Evolutionary conservation across 23 tunicate genomes (phyloP).

Genomic region (Clavelina lepadiformis): DNA sequence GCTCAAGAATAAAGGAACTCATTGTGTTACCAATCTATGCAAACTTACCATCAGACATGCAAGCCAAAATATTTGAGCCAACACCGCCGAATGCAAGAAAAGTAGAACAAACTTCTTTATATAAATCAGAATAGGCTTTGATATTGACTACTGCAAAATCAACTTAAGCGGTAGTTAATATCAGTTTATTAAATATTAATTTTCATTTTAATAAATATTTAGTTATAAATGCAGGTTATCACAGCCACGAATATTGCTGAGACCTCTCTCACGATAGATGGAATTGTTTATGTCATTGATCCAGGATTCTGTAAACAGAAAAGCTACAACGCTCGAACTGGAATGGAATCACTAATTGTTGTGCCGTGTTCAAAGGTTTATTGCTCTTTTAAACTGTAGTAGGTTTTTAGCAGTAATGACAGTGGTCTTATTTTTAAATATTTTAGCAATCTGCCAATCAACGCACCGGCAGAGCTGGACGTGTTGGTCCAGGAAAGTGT

Average conservation of each 20-base stretch:
- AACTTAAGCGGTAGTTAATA: no score
- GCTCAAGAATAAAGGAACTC: conserved; percentile 79
- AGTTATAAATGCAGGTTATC: conserved; percentile 50
- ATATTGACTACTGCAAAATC: no score
- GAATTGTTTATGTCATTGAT: conserved; percentile 93
- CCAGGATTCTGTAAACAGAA: conserved; percentile 98
- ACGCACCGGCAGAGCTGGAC: conserved; percentile 94
- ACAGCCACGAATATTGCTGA: conserved; percentile 97
- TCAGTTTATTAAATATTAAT: no score
- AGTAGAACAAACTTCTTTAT: no score
- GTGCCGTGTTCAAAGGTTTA: conserved; percentile 84
- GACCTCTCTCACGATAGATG: conserved; percentile 95
- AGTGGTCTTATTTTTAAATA: neutral
- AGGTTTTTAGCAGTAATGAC: neutral
- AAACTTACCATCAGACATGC: conserved; percentile 95
- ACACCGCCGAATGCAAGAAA: conserved; percentile 94
- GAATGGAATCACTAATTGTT: conserved; percentile 96
- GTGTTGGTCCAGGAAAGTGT: conserved; percentile 97
- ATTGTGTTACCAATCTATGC: conserved; percentile 90
- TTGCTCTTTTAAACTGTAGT: neutral
- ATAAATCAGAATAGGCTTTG: no score
- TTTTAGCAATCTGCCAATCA: conserved; percentile 84
- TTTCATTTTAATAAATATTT: no score
- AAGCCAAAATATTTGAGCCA: conserved; percentile 90
- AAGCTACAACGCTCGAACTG: conserved; percentile 91